Conservation (phyloP, 1,140 invertebrate species). For the Caenorhabditis tropicalis region DNA sequence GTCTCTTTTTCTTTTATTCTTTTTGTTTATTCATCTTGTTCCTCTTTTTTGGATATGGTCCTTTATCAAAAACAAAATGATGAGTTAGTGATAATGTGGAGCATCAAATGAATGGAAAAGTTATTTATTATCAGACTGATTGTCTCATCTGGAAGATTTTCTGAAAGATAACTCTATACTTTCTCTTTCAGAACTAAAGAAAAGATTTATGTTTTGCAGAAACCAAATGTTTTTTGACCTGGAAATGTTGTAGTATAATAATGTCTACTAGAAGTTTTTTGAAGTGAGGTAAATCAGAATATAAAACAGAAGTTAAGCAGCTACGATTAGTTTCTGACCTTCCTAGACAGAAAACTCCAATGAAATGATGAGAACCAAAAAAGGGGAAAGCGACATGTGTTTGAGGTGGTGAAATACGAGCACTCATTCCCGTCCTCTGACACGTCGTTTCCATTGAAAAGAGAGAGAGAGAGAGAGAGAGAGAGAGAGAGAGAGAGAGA, state of each 20-base stretch:
- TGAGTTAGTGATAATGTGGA: neutral
- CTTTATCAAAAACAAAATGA: slow-evolving; percentile 28
- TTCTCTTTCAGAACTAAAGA: no score
- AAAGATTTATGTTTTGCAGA: no score
- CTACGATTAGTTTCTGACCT: neutral
- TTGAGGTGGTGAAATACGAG: slow-evolving; percentile 38
- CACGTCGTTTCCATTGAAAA: slow-evolving; percentile 41
- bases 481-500: no score
- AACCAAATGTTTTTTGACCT: no score
- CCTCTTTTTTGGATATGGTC: neutral
- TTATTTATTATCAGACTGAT: neutral
- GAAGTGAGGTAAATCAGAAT: neutral
- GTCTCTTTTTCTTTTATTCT: no score
- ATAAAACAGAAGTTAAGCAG: neutral
- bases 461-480: neutral
- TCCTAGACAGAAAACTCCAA: neutral
- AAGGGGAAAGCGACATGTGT: slow-evolving; percentile 11
- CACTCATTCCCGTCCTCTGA: slow-evolving; percentile 30
- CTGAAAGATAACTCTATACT: no score
- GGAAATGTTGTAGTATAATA: no score
- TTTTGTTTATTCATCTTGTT: neutral
- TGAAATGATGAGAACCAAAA: neutral
- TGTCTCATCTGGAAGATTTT: neutral
- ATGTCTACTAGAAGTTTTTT: no score
- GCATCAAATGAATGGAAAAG: neutral